These are phyloP conservation scores for Cantharis lateralis DNA, from an alignment of 2,888 invertebrate species.

Conservation along the genomic window DNA sequence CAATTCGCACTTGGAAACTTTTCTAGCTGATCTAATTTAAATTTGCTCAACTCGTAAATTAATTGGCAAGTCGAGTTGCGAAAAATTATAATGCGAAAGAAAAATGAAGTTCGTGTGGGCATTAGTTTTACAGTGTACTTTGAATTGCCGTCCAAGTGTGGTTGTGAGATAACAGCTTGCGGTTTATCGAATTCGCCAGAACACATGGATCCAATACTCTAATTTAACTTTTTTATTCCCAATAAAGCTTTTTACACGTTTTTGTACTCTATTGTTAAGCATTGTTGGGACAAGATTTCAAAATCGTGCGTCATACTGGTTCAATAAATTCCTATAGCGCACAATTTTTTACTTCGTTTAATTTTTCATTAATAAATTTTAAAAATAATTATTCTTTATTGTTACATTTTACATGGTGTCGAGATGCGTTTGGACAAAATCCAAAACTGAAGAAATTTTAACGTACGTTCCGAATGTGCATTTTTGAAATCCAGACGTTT, in stretches of 20 bases:
- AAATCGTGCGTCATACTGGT: background rate
- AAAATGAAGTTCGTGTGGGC: background rate
- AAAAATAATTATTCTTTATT: background rate
- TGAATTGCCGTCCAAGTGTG: constrained; percentile 11
- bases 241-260: background rate
- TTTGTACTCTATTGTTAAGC: background rate
- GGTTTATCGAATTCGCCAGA: constrained; percentile 15
- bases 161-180: constrained; percentile 13
- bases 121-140: background rate
- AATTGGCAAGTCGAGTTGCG: background rate
- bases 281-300: background rate
- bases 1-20: background rate
- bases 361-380: background rate
- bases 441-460: background rate
- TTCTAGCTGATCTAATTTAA: background rate
- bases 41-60: background rate
- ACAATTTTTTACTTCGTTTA: background rate
- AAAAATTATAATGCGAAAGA: background rate
- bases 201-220: constrained; percentile 11
- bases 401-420: background rate
- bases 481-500: background rate
- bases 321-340: background rate
- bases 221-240: background rate
- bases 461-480: background rate
- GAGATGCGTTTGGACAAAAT: background rate